Conservation (phyloP, 2,888 invertebrate species). For the Lithophane socia region DNA sequence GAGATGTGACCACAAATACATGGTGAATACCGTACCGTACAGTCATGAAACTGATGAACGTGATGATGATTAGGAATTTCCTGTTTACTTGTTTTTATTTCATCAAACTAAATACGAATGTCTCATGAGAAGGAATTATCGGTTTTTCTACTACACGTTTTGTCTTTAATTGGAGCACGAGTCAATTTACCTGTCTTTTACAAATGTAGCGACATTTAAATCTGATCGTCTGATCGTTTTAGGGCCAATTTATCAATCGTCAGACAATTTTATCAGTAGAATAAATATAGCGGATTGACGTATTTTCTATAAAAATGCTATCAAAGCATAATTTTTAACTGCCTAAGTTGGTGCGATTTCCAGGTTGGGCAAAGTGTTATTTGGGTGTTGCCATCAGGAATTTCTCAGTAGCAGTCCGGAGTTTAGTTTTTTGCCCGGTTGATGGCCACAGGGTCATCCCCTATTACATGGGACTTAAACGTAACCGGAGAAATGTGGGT, state of each 20-base stretch:
- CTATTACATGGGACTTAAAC: no score
- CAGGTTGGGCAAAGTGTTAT: no score
- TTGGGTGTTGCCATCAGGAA: no score
- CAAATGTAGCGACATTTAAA: neutral
- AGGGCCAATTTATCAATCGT: neutral
- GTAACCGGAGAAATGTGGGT: no score
- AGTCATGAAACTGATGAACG: no score
- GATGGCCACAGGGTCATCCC: no score
- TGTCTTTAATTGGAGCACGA: neutral
- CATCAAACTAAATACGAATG: constrained; percentile 13
- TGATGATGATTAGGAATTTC: neutral
- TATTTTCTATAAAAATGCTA: neutral
- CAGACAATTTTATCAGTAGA: neutral
- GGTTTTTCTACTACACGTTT: constrained; percentile 13
- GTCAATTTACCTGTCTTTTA: neutral
- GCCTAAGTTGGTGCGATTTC: no score
- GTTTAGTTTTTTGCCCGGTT: no score
- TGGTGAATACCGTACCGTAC: neutral
- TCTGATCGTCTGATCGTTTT: neutral
- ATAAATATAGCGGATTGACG: neutral
- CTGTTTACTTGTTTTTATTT: neutral
- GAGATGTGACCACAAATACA: neutral
- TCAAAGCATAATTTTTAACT: no score
- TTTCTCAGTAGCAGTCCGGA: no score
- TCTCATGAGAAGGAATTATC: constrained; percentile 3